Evolutionary conservation across 1,140 invertebrate genomes (phyloP), one percentile per base, ranked within the genome.

Genomic region (Macrosteles quadrilineatus): DNA sequence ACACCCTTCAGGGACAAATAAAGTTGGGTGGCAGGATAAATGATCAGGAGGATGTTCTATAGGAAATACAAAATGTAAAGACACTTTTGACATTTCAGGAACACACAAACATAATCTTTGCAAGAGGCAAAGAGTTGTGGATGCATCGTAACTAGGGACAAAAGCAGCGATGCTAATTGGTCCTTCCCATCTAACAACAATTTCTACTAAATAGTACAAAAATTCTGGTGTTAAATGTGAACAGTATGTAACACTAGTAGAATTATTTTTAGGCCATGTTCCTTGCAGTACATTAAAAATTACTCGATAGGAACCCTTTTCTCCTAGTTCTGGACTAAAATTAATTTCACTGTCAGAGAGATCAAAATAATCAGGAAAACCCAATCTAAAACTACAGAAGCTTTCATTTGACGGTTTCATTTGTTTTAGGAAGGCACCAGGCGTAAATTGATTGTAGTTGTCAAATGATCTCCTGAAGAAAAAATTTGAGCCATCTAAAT

Each of bases 191-290:
- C 84, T 80, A 74, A 79, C 82, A 1, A 86, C 86, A n/a, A 93
- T 83, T 78, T 91, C 88, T 11, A 85, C 83, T 17, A 92, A 79
- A 71, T 90, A 88, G 71, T 87, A 87, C 43, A 91, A 80, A 80
- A 90, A 91, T 77, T 91, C 90, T 0, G 87, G 86, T 0, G 90
- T 91, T 0, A 88, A 87, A 77, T 93, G 91, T 1, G 89, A 91
- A n/a, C 85, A 88, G 45, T 90, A 85, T 0, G 90, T 91, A 1
- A 89, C 83, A 59, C 72, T 78, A 32, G 30, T 66, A 69, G 79
- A 77, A 64, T 77, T 78, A 62, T 77, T 81, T 76, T 80, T 75
- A 19, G 73, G 72, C 78, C 77, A 79, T 63, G 74, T 73, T 30
- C 81, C 81, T 77, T 76, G 80, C 32, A 88, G 77, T 27, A 88